Evolutionary conservation across 2,888 invertebrate species (phyloP), one percentile per base, ranked within the genome.

Genomic region (Trichogramma dendrolimi): DNA sequence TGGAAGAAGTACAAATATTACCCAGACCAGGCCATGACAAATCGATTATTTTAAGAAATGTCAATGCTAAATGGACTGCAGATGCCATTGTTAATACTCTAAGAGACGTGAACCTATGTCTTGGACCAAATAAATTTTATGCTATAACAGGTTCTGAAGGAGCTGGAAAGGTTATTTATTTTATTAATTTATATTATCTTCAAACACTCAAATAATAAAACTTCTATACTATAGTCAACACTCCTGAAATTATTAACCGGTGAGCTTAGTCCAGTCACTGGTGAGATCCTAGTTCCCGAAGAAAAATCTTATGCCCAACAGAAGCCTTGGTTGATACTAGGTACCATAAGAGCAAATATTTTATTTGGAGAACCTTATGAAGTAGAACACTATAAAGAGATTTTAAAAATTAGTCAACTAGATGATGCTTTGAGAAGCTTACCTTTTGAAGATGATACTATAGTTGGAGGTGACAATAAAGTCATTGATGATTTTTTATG

Each of bases 141-240:
- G 92, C 91, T 4, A 83, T 95, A 11, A 89, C 94, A 63, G 95
- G 94, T 6, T 87, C 92, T 0, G 94, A 94, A 8, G 95, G 95
- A 6, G 84, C 91, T 39, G 95, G 94, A 72, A 95, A 92, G 79
- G 84, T 83, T 70, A 55, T 66, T 40, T 8, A 27, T 44, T 46
- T 55, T 44, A 38, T 3, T 5, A 11, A 55, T 38, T 11, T 62
- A 40, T 10, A 4, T 10, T 14, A 8, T 14, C 43, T 2, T 10
- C 8, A 46, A 10, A 46, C n/a, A 46, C 8, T 2, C n/a, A 46
- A 2, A 46, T 46, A 10, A 10, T 10, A 8, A 8, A 46, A 46
- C 10, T 46, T 46, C 5, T 1, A 5, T 8, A 47, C 67, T 63
- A 4, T 58, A 87, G 83, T 85, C 85, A 56, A 86, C 87, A n/a